A percentile compares a stretch with the other conserved stretches of the same genome.
Evolutionary conservation across 2,113 vertebrate genomes (phyloP).

Genomic region (Urocitellus parryii): DNA sequence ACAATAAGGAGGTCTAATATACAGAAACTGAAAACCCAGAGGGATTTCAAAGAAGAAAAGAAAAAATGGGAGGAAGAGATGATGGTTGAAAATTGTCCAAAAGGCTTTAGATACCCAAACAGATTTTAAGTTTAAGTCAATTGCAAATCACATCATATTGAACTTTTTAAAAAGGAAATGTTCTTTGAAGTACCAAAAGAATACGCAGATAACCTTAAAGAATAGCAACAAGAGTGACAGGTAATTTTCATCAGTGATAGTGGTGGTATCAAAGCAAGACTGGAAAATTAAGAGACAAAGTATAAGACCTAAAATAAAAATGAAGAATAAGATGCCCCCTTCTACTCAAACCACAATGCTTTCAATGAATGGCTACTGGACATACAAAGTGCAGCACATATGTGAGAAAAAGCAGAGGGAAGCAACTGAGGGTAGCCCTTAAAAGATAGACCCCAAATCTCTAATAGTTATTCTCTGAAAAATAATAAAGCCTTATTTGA

Average conservation of each 20-base stretch:
- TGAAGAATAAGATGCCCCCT: not conserved
- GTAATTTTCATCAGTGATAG: not conserved
- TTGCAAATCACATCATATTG: not conserved
- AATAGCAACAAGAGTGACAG: not conserved
- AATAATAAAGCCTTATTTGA: not conserved
- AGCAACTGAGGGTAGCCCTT: not conserved
- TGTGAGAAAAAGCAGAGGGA: not conserved
- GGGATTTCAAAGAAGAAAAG: not conserved
- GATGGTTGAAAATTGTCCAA: not conserved
- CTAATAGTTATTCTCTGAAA: not conserved
- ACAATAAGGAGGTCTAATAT: not conserved
- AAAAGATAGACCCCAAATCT: not conserved
- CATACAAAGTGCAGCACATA: not conserved
- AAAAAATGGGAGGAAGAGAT: not conserved
- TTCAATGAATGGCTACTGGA: not conserved
- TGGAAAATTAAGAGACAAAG: conserved; percentile 32
- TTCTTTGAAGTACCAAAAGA: not conserved
- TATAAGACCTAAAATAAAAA: conserved; percentile 18
- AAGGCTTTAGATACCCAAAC: not conserved
- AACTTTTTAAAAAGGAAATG: conserved; percentile 12
- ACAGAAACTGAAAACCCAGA: not conserved
- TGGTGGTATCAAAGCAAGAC: not conserved
- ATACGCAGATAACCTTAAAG: not conserved
- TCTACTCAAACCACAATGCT: not conserved
- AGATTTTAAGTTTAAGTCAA: not conserved